Base-by-base conservation (phyloP, 2,888 invertebrate species). In the Drosophila emarginata region DNA sequence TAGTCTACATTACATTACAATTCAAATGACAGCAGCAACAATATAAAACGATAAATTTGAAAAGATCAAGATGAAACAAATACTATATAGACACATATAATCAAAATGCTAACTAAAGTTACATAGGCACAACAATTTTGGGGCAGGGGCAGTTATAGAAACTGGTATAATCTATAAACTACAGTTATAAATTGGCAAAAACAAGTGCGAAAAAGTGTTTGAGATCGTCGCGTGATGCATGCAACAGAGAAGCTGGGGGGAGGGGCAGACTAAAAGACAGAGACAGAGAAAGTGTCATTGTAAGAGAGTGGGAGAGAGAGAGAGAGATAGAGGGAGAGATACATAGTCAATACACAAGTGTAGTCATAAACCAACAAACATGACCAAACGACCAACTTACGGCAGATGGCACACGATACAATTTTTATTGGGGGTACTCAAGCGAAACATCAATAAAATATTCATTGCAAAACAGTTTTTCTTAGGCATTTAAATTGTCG, bases 31-130 rank as follows among this genome's bases (percentile, higher is more conserved):
- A 32, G 32, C 32, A 32, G 32, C 32, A 32, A 32, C 32, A 45
- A 37, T 37, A 37, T 37, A 40, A 40, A 40, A 40, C 11, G 18
- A 45, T 1, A 52, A 52, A 12, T 3, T 28, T 32, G 12, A n/a
- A 18, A 28, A 26, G 23, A 37, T 32, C 53, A 52, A 53, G 37
- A 37, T 21, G 21, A 39, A 57, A 37, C 39, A 21, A 39, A 57
- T 39, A 36, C 57, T 21, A 32, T 56, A 37, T 36, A 64, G 9
- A 59, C 5, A 59, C 9, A 45, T 11, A 21, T 21, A 53, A 51
- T 69, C 74, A 78, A 87, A 80, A 78, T 86, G 87, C 72, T 76
- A 80, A 82, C 78, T 78, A 67, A 72, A 78, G 67, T 72, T 71
- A 65, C 67, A 51, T 57, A 45, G 1, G 11, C 18, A 61, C 60